Evolutionary conservation across 2,888 invertebrate species (phyloP), one percentile per base, ranked within the genome.

Genomic region (Falcaria lacertinaria): DNA sequence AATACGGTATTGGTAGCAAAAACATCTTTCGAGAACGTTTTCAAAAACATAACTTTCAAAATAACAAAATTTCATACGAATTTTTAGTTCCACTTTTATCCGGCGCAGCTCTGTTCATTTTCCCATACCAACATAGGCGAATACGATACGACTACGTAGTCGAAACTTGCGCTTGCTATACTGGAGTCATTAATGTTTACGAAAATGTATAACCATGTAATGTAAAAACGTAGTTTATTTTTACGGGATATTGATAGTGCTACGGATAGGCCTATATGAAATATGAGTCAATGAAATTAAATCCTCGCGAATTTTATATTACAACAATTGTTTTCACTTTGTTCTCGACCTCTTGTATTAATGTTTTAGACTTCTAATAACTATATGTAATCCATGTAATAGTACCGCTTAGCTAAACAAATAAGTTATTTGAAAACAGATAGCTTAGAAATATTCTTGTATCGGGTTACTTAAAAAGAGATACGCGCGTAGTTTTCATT

Each of bases 381-480:
- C 6, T 4, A 19, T 19, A 4, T 4, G 19, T 6, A 15, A 41
- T 41, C 43, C 42, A 47, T 41, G 14, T 42, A 42, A 59, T 57
- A 60, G 46, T 48, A 52, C 54, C 48, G 69, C 69, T 74, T 74
- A 64, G 63, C 57, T 56, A 59, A 63, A 64, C 65, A 43, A 47
- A 35, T 32, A 34, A n/a, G 2, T 34, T 34, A 34, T 25, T 42
- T 37, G 54, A 15, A 52, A 54, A 59, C 48, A 52, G 59, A 62
- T 67, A 69, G 58, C 54, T 52, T 73, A 77, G 69, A 50, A 44
- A 67, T n/a, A 45, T 22, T 7, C 5, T 22, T 6, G 6, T 54
- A 56, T 68, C 69, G 70, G 74, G 72, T 74, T 83, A 82, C 80
- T 80, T 81, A 83, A 77, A 65, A 70, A 56, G 71, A 77, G 72